Evolutionary conservation across 2,797 vertebrate genomes (phyloP).

Genomic region (Monodelphis domestica): DNA sequence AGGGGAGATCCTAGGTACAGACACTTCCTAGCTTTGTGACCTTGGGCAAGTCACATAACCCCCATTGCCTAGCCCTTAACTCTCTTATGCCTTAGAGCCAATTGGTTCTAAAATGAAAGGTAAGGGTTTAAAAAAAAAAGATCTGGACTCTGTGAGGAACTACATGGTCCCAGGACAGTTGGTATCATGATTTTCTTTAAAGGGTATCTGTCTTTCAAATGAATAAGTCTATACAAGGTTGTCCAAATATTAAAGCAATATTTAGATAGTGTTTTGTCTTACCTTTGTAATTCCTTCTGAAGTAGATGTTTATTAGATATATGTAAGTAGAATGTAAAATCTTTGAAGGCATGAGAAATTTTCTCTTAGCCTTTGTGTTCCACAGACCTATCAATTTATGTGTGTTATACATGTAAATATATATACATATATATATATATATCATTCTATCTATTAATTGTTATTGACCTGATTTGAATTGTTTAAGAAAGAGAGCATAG

Average conservation of each 20-base stretch:
- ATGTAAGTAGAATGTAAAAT: neutral
- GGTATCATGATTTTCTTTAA: neutral
- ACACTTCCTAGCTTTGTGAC: no score
- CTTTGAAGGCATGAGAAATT: neutral
- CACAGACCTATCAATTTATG: no score
- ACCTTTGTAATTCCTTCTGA: neutral
- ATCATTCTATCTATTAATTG: no score
- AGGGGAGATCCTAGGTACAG: no score
- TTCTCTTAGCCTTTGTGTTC: neutral
- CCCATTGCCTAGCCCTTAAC: no score
- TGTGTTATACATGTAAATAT: no score
- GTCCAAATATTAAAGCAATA: neutral
- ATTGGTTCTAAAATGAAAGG: no score
- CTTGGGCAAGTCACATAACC: no score
- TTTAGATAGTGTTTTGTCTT: slow-evolving; percentile 10
- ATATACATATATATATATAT: no score
- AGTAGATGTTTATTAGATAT: neutral
- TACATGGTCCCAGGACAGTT: neutral
- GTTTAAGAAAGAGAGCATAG: neutral
- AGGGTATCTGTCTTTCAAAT: neutral
- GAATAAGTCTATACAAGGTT: neutral
- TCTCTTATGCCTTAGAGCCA: no score
- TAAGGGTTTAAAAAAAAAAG: slow-evolving; percentile 51
- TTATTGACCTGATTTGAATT: neutral
- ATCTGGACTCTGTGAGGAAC: neutral